Percentiles rank a stretch among this genome's conserved stretches.
phyloP scores from a whole-genome alignment of 2,888 invertebrate species.

The Incurvaria masculella region DNA sequence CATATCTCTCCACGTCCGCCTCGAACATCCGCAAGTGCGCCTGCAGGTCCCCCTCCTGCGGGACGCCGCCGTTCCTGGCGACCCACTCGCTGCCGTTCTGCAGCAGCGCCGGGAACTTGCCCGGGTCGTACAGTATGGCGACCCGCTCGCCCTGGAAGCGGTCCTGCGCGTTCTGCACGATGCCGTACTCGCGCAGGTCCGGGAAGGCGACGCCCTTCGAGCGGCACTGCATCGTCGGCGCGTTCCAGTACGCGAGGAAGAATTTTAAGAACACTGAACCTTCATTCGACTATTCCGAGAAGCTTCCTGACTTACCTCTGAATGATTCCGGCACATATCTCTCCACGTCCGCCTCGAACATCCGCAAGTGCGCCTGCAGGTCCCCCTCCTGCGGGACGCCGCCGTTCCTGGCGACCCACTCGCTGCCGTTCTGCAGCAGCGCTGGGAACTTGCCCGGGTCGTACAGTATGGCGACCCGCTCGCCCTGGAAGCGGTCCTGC shows the following conservation, averaged over 20 bases:
- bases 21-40: conserved; percentile 60
- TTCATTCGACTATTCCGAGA: too few relatives aligned
- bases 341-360: conserved; percentile 54
- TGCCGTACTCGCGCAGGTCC: conserved; percentile 57
- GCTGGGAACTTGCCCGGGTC: conserved; percentile 73
- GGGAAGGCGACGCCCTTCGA: conserved; percentile 60
- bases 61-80: conserved; percentile 71
- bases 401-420: conserved; percentile 60
- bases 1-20: conserved; percentile 52
- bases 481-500: conserved; percentile 61
- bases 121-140: conserved; percentile 72
- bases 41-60: conserved; percentile 67
- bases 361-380: conserved; percentile 58
- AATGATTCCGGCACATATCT: conserved; percentile 62
- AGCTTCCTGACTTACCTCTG: conserved; percentile 58
- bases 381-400: conserved; percentile 76
- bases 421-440: conserved; percentile 50
- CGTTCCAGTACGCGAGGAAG: conserved; percentile 72
- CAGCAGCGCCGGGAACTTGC: conserved; percentile 64
- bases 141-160: conserved; percentile 63
- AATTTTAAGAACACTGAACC: too few relatives aligned
- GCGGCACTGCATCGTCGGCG: conserved; percentile 70
- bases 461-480: conserved; percentile 66
- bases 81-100: conserved; percentile 46
- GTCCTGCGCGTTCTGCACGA: conserved; percentile 62